Conservation (phyloP, 2,888 invertebrate genomes). For the Lysandra coridon region DNA sequence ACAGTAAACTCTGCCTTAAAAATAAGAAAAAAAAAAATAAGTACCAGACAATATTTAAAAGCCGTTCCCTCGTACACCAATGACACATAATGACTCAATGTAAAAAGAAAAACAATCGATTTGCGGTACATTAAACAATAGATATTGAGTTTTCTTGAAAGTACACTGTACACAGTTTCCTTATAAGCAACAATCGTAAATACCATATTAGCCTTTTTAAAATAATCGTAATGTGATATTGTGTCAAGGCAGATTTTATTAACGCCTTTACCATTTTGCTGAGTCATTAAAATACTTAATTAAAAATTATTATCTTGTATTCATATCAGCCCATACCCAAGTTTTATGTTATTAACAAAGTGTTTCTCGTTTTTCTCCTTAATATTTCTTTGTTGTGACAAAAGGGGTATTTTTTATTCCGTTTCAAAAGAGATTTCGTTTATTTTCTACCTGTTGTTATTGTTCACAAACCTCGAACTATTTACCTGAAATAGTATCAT, state of each 20-base stretch:
- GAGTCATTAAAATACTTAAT: background rate
- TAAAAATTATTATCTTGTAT: background rate
- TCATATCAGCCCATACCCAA: background rate
- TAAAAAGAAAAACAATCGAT: conserved; percentile 28
- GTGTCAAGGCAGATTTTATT: conserved; percentile 13
- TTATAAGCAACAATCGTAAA: conserved; percentile 2
- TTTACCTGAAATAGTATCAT: conserved; percentile 8
- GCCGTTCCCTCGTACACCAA: background rate
- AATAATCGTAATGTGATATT: background rate
- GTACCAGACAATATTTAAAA: background rate
- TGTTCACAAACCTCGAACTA: background rate
- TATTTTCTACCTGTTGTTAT: conserved; percentile 9
- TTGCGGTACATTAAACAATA: conserved; percentile 28
- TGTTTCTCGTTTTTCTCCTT: background rate
- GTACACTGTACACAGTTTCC: background rate
- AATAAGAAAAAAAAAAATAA: too few relatives aligned
- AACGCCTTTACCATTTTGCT: background rate
- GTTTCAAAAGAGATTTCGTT: conserved; percentile 3
- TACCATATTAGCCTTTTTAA: background rate
- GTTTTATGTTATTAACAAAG: background rate
- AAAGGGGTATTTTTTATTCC: background rate
- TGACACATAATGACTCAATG: conserved; percentile 17
- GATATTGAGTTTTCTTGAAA: conserved; percentile 12
- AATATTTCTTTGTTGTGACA: background rate
- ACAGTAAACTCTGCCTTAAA: too few relatives aligned